Conservation (phyloP, 92 coral and sea anemone genomes). For the Montipora capitata region DNA sequence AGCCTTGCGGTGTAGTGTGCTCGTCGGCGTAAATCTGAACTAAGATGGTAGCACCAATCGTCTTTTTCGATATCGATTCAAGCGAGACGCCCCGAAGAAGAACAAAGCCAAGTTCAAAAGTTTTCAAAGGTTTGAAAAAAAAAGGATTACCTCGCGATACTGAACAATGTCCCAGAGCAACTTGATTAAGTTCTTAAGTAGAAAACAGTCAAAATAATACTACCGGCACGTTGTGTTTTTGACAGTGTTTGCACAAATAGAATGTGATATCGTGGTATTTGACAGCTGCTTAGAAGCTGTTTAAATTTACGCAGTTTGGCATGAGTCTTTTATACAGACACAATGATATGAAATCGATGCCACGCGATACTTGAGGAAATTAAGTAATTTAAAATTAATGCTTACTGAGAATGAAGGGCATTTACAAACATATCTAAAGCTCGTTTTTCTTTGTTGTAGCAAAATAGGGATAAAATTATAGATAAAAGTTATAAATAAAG, state of each 20-base stretch:
- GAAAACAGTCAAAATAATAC: constrained; percentile 11
- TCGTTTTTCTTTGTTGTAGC: neutral
- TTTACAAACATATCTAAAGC: neutral
- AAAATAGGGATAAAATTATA: neutral
- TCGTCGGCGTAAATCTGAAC: no score
- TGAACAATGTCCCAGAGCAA: constrained; percentile 13
- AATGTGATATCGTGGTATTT: constrained; percentile 31
- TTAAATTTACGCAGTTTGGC: neutral
- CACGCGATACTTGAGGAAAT: constrained; percentile 17
- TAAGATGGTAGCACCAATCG: no score
- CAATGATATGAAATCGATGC: neutral
- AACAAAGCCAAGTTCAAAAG: no score
- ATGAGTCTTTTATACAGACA: neutral
- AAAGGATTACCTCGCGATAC: neutral
- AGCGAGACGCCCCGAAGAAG: neutral
- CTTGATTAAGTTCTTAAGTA: constrained; percentile 22
- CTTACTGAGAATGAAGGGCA: neutral
- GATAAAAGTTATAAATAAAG: no score
- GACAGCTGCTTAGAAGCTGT: constrained; percentile 45
- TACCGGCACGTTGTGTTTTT: constrained; percentile 32
- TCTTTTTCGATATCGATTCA: neutral
- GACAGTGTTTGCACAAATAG: constrained; percentile 29
- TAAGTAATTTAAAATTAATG: neutral
- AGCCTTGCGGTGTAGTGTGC: no score
- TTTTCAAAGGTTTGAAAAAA: neutral